Conservation (phyloP, 2,888 invertebrate genomes). For the Lithosia quadra region DNA sequence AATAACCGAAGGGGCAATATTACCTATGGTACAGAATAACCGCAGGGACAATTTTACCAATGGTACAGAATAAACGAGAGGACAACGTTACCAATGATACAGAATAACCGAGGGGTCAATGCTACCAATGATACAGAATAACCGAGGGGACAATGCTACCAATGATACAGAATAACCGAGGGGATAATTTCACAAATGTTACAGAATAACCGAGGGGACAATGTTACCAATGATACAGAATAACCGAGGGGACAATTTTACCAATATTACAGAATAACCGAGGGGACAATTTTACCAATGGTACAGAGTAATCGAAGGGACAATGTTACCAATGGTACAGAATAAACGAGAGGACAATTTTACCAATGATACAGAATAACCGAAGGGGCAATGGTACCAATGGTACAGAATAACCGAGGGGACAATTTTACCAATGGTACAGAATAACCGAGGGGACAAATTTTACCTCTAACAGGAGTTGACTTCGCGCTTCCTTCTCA, state of each 20-base stretch:
- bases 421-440: conserved; percentile 15
- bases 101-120: conserved; percentile 9
- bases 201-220: conserved; percentile 38
- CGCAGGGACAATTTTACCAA: conserved; percentile 87
- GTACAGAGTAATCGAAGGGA: conserved; percentile 10
- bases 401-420: conserved; percentile 37
- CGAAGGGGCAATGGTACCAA: too few species aligned
- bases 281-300: conserved; percentile 18
- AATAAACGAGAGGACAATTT: conserved; percentile 33
- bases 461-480: conserved; percentile 95
- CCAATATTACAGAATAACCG: conserved; percentile 77
- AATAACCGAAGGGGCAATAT: conserved; percentile 33
- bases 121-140: conserved; percentile 34
- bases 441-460: conserved; percentile 9
- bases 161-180: conserved; percentile 10
- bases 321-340: too few species aligned
- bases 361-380: conserved; percentile 12
- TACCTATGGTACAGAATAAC: conserved; percentile 12
- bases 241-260: conserved; percentile 73
- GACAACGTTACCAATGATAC: conserved; percentile 15
- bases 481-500: conserved; percentile 93
- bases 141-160: conserved; percentile 26
- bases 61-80: conserved; percentile 37
- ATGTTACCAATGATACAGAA: conserved; percentile 9
- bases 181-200: too few species aligned